Conservation (phyloP, 2,113 vertebrate genomes). For the Gracilinanus agilis region DNA sequence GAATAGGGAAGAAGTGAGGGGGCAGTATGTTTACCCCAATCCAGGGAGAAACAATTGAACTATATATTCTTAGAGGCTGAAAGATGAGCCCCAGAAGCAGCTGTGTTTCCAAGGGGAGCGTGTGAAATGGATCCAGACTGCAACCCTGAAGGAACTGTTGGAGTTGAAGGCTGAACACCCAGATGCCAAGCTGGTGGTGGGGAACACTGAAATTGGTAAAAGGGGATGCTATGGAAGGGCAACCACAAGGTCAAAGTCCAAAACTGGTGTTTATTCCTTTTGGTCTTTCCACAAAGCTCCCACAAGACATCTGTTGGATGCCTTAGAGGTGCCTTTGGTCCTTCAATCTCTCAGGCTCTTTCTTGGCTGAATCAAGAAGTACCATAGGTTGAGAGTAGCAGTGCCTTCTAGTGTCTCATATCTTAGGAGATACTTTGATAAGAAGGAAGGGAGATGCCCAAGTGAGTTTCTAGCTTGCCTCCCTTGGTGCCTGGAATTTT, state of each 20-base stretch:
- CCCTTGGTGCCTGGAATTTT: accelerated
- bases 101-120: conserved; percentile 90
- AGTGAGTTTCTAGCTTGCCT: neutral
- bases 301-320: neutral
- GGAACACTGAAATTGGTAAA: conserved; percentile 98
- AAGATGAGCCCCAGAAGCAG: conserved; percentile 78
- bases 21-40: neutral
- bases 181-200: conserved; percentile 92
- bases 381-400: neutral
- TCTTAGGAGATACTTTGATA: neutral
- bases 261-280: neutral
- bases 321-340: neutral
- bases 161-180: conserved; percentile 90
- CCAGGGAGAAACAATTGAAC: conserved; percentile 31
- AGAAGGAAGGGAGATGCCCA: neutral
- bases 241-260: too few relatives aligned
- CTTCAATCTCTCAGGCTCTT: neutral
- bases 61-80: conserved; percentile 84
- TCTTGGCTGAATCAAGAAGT: neutral
- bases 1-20: neutral
- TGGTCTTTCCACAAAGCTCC: too few relatives aligned
- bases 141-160: conserved; percentile 87
- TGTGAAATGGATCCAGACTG: conserved; percentile 93
- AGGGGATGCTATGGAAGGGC: neutral
- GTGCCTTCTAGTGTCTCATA: neutral